A percentile compares a stretch with the other conserved stretches of the same genome.
These are phyloP conservation scores for Simalia tracyae DNA, from an alignment of 2,797 vertebrate genomes.

Conservation along the genomic window DNA sequence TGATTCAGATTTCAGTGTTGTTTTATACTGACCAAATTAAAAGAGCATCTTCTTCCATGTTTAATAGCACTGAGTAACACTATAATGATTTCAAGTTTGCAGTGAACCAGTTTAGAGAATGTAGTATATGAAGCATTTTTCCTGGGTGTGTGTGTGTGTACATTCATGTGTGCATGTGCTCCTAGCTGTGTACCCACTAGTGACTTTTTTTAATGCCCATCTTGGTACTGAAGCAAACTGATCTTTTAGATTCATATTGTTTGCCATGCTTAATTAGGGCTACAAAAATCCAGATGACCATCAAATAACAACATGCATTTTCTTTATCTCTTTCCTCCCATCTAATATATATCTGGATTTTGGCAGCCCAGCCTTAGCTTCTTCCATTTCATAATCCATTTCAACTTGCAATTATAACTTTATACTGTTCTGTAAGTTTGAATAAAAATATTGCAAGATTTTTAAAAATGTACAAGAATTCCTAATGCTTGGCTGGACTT, in stretches of 20 bases:
- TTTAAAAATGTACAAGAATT: not conserved
- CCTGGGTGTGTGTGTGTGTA: not conserved
- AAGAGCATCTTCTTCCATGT: not conserved
- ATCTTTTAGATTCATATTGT: not conserved
- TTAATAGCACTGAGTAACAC: not conserved
- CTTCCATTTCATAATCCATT: not conserved
- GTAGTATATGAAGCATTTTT: not conserved
- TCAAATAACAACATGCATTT: too few species aligned
- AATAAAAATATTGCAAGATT: not conserved
- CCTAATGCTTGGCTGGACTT: not conserved
- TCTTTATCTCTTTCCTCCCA: too few species aligned
- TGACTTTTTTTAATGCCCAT: not conserved
- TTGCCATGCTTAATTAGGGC: too few species aligned
- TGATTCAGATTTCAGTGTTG: not conserved
- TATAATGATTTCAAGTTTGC: not conserved
- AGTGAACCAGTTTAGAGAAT: not conserved
- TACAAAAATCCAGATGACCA: too few species aligned
- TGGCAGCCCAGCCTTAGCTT: too few species aligned
- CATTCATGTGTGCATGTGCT: too few species aligned
- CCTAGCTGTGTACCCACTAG: too few species aligned
- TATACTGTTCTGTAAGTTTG: not conserved
- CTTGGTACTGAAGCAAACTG: not conserved
- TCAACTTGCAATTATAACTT: not conserved
- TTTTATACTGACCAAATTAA: constrained; percentile 3
- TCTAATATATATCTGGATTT: too few species aligned